phyloP scores from a whole-genome alignment of 2,113 vertebrate species.

The Dicaeum eximium region DNA sequence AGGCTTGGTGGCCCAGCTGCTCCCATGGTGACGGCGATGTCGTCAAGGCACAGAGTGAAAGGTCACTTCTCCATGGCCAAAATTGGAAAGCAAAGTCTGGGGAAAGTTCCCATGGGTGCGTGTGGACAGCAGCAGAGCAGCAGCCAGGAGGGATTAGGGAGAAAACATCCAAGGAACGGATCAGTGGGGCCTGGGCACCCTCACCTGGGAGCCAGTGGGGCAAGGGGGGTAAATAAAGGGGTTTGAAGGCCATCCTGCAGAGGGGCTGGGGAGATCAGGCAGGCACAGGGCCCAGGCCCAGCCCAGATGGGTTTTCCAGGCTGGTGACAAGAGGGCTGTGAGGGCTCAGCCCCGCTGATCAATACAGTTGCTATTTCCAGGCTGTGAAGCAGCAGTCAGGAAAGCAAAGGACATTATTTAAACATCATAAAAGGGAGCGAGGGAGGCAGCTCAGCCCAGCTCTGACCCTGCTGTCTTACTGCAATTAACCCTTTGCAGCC shows the following conservation, averaged over 20 bases:
- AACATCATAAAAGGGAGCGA: not conserved
- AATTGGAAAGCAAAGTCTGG: not conserved
- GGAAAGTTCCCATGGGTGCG: not conserved
- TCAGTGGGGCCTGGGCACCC: rapidly evolving
- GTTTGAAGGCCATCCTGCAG: not conserved
- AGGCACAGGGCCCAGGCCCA: not conserved
- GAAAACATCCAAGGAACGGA: rapidly evolving
- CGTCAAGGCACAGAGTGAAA: not conserved
- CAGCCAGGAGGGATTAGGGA: not conserved
- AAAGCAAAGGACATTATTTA: not conserved
- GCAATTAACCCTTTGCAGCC: not conserved
- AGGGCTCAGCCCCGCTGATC: not conserved
- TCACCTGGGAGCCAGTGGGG: rapidly evolving
- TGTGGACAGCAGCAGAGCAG: not conserved
- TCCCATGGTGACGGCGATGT: not conserved
- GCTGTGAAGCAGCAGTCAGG: not conserved
- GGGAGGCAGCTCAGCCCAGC: not conserved
- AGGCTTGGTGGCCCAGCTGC: not conserved
- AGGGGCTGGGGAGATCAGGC: not conserved
- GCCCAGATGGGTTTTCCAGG: not conserved
- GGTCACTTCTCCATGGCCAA: not conserved
- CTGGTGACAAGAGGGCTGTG: not conserved
- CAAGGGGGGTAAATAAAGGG: rapidly evolving
- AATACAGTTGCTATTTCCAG: not conserved
- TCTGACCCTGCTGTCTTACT: not conserved